Percentiles rank a stretch among this genome's conserved stretches.
These are phyloP conservation scores for Mus spretus DNA, from an alignment of 2,797 vertebrate species.

Conservation along the genomic window DNA sequence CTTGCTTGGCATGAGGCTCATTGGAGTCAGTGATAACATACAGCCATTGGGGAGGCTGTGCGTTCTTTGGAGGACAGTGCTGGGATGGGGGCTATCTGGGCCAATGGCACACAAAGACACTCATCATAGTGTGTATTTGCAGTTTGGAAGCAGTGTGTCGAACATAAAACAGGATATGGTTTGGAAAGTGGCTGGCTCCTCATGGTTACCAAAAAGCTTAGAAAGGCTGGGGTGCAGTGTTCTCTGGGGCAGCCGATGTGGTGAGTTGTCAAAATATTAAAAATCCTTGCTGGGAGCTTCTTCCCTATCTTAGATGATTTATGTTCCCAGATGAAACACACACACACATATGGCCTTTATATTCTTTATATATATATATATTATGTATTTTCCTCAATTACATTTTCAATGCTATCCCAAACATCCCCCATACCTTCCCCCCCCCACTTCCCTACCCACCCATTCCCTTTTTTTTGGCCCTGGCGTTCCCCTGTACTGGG, in stretches of 20 bases:
- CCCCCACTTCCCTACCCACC: too few relatives aligned
- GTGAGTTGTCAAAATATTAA: background rate
- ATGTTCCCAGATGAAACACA: background rate
- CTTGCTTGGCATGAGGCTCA: background rate
- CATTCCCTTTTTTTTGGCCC: too few relatives aligned
- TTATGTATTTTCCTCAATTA: too few relatives aligned
- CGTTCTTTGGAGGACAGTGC: background rate
- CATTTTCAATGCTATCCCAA: too few relatives aligned
- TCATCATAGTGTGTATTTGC: background rate
- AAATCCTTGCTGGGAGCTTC: background rate
- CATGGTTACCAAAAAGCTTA: background rate
- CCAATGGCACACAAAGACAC: conserved; percentile 1
- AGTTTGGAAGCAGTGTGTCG: background rate
- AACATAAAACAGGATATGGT: background rate
- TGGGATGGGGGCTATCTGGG: conserved; percentile 29
- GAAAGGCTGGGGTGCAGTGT: background rate
- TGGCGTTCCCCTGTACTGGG: too few relatives aligned
- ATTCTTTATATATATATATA: background rate
- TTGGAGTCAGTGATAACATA: background rate
- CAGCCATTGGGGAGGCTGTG: conserved; percentile 3
- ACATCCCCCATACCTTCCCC: too few relatives aligned
- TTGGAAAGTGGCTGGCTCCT: background rate
- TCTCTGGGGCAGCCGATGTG: background rate
- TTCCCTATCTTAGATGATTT: background rate
- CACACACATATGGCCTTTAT: background rate